Evolutionary conservation across 2,888 invertebrate genomes (phyloP).

Genomic region (Hypolimnas misippus): DNA sequence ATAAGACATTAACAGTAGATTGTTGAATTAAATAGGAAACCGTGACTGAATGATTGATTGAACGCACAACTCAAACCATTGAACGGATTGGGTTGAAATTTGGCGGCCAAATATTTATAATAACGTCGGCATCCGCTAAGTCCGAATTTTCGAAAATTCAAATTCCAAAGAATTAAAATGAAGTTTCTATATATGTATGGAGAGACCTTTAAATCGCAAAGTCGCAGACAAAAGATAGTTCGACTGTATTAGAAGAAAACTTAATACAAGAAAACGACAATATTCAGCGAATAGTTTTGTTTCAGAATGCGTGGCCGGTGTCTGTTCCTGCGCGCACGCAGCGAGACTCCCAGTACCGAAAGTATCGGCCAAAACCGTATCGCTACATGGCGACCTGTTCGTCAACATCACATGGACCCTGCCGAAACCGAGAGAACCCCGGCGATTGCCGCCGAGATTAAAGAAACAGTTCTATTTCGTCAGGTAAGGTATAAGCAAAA

Average conservation of each 20-base stretch:
- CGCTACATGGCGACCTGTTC: slow-evolving; percentile 57
- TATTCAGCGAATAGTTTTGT: slow-evolving; percentile 27
- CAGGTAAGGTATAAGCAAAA: slow-evolving; percentile 57
- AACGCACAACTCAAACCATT: no score
- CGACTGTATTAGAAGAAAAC: neutral
- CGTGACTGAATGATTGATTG: no score
- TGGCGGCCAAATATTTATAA: no score
- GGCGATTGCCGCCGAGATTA: slow-evolving; percentile 62
- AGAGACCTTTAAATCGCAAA: no score
- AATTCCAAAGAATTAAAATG: no score
- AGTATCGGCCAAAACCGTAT: slow-evolving; percentile 56
- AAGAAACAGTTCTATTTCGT: slow-evolving; percentile 63
- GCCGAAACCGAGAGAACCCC: slow-evolving; percentile 58
- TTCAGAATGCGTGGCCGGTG: slow-evolving; percentile 69
- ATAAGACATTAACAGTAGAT: no score
- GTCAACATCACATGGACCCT: slow-evolving; percentile 70
- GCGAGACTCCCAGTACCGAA: slow-evolving; percentile 64
- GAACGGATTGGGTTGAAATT: no score
- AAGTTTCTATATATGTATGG: no score
- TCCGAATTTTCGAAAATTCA: no score
- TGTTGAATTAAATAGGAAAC: no score
- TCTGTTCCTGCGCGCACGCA: slow-evolving; percentile 73
- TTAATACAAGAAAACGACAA: neutral
- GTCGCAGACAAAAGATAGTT: no score
- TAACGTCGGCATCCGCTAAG: no score